Evolutionary conservation across 2,113 vertebrate species (phyloP), one percentile per base, ranked within the genome.

Genomic region (Tetraodon nigroviridis): DNA sequence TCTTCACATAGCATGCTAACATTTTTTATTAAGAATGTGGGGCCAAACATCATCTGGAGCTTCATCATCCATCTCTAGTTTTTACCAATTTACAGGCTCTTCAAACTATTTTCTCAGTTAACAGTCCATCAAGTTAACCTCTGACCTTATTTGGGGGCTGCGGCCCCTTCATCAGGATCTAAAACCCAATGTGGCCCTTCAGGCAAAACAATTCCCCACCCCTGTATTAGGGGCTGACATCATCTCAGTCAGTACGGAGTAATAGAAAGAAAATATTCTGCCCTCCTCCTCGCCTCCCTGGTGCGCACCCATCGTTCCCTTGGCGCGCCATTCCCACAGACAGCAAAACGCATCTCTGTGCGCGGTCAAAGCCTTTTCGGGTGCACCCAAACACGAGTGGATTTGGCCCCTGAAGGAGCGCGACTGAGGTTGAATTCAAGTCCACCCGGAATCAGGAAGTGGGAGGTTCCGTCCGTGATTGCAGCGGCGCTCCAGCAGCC

Each of bases 171-270:
- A n/a, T n/a, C n/a, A n/a, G n/a, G n/a, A n/a, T n/a, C n/a, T n/a
- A n/a, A n/a, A n/a, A n/a, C n/a, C n/a, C n/a, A n/a, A n/a, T n/a
- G n/a, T n/a, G n/a, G n/a, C n/a, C n/a, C n/a, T n/a, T n/a, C n/a
- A n/a, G n/a, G n/a, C n/a, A n/a, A n/a, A n/a, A n/a, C n/a, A n/a
- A n/a, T n/a, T n/a, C n/a, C n/a, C n/a, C n/a, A n/a, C n/a, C n/a
- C n/a, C n/a, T n/a, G n/a, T n/a, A n/a, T 89, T 87, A 87, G 73
- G 59, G 57, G 75, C 87, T 90, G 90, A 90, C 89, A 90, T 91
- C 88, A 90, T 89, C 81, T 85, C 82, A 80, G 76, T 81, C 84
- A 67, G 75, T 70, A 53, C 52, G 61, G 73, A 86, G 80, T 80
- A 81, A 87, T 82, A 88, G 83, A 89, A 81, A 89, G 81, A 86